A percentile compares a stretch with the other conserved stretches of the same genome.
These are phyloP conservation scores for Eclectus roratus DNA, from an alignment of 2,113 vertebrate species.

Conservation along the genomic window DNA sequence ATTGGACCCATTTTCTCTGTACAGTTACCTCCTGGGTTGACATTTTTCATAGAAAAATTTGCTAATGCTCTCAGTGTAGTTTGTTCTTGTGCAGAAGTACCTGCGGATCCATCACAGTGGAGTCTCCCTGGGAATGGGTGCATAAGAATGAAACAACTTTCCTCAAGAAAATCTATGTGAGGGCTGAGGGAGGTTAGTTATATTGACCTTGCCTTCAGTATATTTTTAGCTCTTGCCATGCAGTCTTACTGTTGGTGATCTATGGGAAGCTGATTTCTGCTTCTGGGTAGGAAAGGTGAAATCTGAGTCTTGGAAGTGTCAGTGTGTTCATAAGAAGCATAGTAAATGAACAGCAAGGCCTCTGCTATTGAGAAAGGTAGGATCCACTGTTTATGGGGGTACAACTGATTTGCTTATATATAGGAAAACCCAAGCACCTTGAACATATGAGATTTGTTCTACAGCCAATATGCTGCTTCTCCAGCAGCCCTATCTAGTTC, in stretches of 20 bases:
- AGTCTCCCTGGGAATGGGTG: background rate
- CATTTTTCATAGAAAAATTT: background rate
- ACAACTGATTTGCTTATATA: background rate
- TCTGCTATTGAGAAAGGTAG: background rate
- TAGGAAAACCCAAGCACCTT: background rate
- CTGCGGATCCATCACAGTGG: background rate
- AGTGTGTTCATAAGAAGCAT: background rate
- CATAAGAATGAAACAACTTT: background rate
- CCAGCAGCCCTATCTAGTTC: background rate
- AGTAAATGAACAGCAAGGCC: background rate
- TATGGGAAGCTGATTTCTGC: background rate
- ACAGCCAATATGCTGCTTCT: background rate
- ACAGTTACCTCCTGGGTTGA: background rate
- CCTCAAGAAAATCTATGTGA: background rate
- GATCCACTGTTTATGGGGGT: background rate
- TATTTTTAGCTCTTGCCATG: background rate
- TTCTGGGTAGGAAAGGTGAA: background rate
- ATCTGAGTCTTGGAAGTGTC: background rate
- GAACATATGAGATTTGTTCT: background rate
- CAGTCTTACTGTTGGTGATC: background rate
- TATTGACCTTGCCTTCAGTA: rapidly evolving
- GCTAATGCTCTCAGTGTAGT: background rate
- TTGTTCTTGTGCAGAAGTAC: background rate
- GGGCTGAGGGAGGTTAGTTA: background rate
- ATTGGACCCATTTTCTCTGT: background rate